phyloP scores from a whole-genome alignment of 2,113 vertebrate genomes.

The Paracyprichromis sp. region DNA sequence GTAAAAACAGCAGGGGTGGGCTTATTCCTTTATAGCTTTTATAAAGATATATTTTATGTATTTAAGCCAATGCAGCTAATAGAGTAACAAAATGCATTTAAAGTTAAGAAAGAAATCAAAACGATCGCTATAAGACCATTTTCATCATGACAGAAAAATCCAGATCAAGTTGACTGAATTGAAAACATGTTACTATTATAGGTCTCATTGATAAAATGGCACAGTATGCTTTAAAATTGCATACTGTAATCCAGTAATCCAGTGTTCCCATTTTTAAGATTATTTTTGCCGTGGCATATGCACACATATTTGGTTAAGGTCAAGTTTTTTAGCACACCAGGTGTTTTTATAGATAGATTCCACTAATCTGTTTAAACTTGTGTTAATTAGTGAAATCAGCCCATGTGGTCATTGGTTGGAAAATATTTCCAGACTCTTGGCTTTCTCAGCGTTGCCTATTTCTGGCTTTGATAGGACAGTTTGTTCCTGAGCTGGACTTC shows the following conservation, averaged over 20 bases:
- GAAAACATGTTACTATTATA: not conserved
- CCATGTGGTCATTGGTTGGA: not conserved
- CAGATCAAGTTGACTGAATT: not conserved
- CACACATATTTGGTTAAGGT: not conserved
- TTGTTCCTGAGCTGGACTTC: conserved; percentile 22
- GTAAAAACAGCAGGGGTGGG: not conserved
- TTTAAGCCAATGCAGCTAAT: not conserved
- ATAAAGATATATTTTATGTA: not conserved
- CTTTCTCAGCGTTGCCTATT: not conserved
- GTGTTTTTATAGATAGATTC: not conserved
- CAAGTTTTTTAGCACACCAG: not conserved
- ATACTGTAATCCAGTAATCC: no score
- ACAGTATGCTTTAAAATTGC: not conserved
- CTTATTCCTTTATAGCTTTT: not conserved
- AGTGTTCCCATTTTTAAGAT: not conserved
- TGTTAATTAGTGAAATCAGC: not conserved
- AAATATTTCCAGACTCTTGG: not conserved
- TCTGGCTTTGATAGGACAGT: not conserved
- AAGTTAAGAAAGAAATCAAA: not conserved
- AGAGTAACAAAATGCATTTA: not conserved
- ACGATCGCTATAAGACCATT: not conserved
- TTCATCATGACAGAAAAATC: not conserved
- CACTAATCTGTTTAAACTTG: not conserved
- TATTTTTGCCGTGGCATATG: not conserved
- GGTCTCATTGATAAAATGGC: not conserved